Base-by-base conservation (phyloP, 2,888 invertebrate genomes). In the Orthosia gracilis region DNA sequence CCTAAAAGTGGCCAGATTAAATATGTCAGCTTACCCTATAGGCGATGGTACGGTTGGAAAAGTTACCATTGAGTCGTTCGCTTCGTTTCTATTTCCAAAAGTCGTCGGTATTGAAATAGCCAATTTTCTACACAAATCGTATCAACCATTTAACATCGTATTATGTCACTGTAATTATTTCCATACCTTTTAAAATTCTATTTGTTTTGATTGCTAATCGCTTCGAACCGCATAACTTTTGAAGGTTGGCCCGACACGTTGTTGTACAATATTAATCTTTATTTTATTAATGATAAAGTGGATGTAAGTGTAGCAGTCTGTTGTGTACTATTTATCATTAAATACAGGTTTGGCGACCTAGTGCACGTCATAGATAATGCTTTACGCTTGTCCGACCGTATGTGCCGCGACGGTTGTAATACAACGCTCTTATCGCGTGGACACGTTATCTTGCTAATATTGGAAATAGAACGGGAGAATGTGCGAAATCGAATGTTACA, bases 271-370 rank as follows among this genome's bases (percentile, higher is more conserved):
- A 84, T 78, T 81, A 81, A 82, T 70, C 78, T 68, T 70, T 86
- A 76, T 74, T 55, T 17, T 15, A 45, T 68, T 50, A 11, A 1
- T 0, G 5, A 68, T 88, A 87, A 80, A 78, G 89, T 82, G 80
- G 78, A 75, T 70, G 77, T 85, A 85, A 23, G 23, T 71, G 54
- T 78, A 67, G 57, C 66, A 26, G 82, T 80, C 76, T 49, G 31
- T 58, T 66, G 75, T 78, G 78, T 84, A 84, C 76, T 88, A 80
- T 91, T 91, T 89, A 88, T 90, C 86, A 88, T 88, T 89, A 78
- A 83, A 90, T 90, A 91, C 93, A 90, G 90, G 92, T 93, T 92
- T 92, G 89, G 89, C 89, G 91, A 91, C 91, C 91, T 87, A 89
- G 88, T 89, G 84, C 81, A 80, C 88, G 86, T 88, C 85, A 87